A percentile compares a stretch with the other conserved stretches of the same genome.
These are phyloP conservation scores for Clarias gariepinus DNA, from an alignment of 2,113 vertebrate species.

Conservation along the genomic window DNA sequence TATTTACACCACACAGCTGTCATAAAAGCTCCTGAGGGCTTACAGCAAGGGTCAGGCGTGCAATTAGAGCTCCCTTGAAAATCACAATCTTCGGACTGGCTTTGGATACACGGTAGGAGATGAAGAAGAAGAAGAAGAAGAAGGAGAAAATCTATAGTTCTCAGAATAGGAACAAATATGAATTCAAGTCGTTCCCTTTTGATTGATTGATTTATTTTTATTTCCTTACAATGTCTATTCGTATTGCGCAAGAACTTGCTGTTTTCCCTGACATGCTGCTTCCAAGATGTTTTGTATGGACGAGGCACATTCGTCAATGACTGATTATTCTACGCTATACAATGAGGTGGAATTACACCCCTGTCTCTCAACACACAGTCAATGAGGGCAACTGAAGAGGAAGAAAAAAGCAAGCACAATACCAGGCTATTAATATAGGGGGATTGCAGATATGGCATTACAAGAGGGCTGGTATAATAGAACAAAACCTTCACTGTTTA, in stretches of 20 bases:
- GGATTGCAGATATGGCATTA: constrained; percentile 27
- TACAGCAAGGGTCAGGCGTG: not conserved
- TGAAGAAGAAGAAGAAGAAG: not conserved
- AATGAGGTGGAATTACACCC: constrained; percentile 35
- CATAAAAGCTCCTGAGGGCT: constrained; percentile 13
- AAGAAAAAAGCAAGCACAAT: constrained; percentile 3
- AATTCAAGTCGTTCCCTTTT: not conserved
- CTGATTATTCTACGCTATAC: constrained; percentile 9
- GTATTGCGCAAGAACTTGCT: not conserved
- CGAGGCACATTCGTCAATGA: constrained; percentile 29
- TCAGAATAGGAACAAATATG: not conserved
- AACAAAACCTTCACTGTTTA: constrained; percentile 41
- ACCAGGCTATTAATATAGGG: constrained; percentile 30
- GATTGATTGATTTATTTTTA: not conserved
- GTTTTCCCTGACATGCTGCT: constrained; percentile 2
- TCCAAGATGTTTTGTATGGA: constrained; percentile 30
- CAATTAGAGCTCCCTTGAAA: constrained; percentile 35
- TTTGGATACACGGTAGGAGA: not conserved
- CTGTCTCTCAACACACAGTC: constrained; percentile 36
- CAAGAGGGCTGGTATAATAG: constrained; percentile 7
- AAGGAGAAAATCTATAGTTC: not conserved
- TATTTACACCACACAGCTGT: constrained; percentile 11
- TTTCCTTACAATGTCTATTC: not conserved
- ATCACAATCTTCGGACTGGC: not conserved
- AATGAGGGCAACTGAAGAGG: constrained; percentile 24